Evolutionary conservation across 2,888 invertebrate species (phyloP).

Genomic region (Dicycla oo): DNA sequence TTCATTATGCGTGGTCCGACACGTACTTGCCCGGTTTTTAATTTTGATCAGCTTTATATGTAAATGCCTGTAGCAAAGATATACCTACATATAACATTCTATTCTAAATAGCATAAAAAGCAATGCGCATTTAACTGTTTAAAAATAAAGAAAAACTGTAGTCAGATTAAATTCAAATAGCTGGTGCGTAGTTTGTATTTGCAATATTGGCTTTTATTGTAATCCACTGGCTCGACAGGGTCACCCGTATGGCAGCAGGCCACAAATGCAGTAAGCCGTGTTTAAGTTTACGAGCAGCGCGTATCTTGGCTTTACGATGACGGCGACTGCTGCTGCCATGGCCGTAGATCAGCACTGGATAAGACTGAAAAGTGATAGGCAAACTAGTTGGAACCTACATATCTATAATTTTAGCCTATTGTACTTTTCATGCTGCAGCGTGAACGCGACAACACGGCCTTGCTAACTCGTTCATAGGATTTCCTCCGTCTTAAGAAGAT

Average conservation of each 20-base stretch:
- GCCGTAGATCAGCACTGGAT: constrained; percentile 63
- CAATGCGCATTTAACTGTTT: neutral
- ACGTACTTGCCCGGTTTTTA: no score
- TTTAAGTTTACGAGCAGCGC: constrained; percentile 85
- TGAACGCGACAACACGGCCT: no score
- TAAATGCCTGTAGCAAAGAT: neutral
- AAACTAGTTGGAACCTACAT: no score
- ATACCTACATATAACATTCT: neutral
- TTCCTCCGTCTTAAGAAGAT: no score
- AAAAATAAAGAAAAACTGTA: neutral
- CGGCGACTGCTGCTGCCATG: constrained; percentile 73
- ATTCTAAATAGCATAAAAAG: neutral
- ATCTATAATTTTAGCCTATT: no score
- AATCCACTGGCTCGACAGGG: constrained; percentile 77
- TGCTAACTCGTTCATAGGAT: no score
- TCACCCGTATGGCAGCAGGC: constrained; percentile 80
- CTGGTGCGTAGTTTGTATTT: constrained; percentile 42
- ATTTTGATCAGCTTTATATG: neutral
- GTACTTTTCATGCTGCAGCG: no score
- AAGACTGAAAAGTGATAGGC: constrained; percentile 11
- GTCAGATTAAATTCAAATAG: constrained; percentile 3
- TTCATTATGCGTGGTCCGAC: no score
- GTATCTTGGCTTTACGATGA: constrained; percentile 86
- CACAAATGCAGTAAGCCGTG: constrained; percentile 81
- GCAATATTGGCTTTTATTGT: constrained; percentile 71